These are phyloP conservation scores for Lasioglossum malachurum DNA, from an alignment of 2,888 invertebrate species.

Conservation along the genomic window DNA sequence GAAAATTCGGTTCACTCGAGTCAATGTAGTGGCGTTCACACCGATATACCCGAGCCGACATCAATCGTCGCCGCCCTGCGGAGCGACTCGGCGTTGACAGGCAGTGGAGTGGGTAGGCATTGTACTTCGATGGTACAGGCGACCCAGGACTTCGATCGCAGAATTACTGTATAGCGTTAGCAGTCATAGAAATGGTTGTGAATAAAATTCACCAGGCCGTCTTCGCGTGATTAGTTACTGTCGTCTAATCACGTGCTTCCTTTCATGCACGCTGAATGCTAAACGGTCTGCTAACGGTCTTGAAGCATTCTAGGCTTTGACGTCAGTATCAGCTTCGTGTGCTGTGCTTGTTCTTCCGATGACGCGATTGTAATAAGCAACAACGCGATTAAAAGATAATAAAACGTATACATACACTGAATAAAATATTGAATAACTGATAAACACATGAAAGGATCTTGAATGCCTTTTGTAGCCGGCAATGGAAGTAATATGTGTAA, in stretches of 20 bases:
- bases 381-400: neutral
- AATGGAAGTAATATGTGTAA: too few relatives aligned
- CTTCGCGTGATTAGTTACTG: conserved; percentile 40
- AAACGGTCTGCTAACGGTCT: conserved; percentile 46
- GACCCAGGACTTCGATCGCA: too few relatives aligned
- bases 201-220: conserved; percentile 55
- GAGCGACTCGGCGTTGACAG: too few relatives aligned
- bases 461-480: too few relatives aligned
- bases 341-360: neutral
- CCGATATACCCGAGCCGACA: too few relatives aligned
- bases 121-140: too few relatives aligned
- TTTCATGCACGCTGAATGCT: conserved; percentile 61
- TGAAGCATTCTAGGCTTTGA: conserved; percentile 7
- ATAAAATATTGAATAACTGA: too few relatives aligned
- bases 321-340: neutral
- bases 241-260: conserved; percentile 72
- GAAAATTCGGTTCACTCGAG: too few relatives aligned
- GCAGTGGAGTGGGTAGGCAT: too few relatives aligned
- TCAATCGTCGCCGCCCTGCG: too few relatives aligned
- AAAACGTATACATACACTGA: neutral
- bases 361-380: neutral
- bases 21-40: too few relatives aligned
- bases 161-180: conserved; percentile 1
- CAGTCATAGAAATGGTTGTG: conserved; percentile 47
- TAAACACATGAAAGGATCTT: too few relatives aligned